Conservation (phyloP, 2,797 vertebrate genomes). For the Bucorvus abyssinicus region DNA sequence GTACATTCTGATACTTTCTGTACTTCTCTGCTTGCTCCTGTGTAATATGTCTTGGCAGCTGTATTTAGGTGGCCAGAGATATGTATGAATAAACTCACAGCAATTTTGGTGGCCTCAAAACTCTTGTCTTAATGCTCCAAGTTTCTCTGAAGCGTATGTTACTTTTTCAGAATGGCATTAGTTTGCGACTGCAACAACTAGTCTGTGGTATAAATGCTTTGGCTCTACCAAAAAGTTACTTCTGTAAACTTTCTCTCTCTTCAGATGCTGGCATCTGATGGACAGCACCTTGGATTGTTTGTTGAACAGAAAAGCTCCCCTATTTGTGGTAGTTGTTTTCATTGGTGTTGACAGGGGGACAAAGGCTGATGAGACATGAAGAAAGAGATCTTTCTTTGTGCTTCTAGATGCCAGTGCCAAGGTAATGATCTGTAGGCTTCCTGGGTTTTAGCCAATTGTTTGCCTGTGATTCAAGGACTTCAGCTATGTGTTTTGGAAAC, state of each 20-base stretch:
- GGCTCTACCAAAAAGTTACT: not conserved
- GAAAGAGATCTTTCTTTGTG: not conserved
- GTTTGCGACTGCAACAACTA: not conserved
- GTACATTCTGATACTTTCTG: not conserved
- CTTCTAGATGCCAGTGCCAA: constrained; percentile 16
- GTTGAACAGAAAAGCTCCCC: not conserved
- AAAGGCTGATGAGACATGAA: constrained; percentile 4
- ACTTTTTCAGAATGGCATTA: not conserved
- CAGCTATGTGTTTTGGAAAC: constrained; percentile 47
- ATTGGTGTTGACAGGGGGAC: not conserved
- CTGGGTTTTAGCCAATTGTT: constrained; percentile 55
- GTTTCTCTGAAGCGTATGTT: constrained; percentile 24
- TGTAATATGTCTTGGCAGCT: not conserved
- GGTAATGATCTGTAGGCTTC: constrained; percentile 47
- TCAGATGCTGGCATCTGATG: not conserved
- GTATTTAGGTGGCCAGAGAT: not conserved
- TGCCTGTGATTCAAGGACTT: constrained; percentile 66
- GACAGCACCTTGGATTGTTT: not conserved
- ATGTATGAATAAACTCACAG: not conserved
- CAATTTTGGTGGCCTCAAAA: not conserved
- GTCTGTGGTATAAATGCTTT: not conserved
- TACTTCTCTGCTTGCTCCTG: not conserved
- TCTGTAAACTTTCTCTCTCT: not conserved
- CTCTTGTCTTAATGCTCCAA: not conserved
- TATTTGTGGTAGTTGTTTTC: not conserved